These are phyloP conservation scores for Brotula barbata DNA, from an alignment of 2,797 vertebrate species.

Conservation along the genomic window DNA sequence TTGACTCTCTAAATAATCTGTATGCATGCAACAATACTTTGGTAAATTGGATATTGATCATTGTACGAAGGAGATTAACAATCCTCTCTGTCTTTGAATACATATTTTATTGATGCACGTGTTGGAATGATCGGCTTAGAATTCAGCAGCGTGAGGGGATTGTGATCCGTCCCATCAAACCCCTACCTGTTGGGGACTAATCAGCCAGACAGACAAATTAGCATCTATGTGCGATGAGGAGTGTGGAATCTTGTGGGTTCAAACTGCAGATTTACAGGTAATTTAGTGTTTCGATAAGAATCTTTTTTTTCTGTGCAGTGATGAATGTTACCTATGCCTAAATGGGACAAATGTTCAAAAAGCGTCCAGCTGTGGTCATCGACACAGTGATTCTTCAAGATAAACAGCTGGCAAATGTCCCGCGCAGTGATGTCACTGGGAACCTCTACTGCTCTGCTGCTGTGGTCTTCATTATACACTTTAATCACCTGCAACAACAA, in stretches of 20 bases:
- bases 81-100: constrained; percentile 4
- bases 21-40: background rate
- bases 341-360: constrained; percentile 87
- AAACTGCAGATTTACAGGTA: background rate
- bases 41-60: too few species aligned
- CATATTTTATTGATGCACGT: background rate
- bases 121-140: background rate
- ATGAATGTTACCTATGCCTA: constrained; percentile 86
- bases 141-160: too few species aligned
- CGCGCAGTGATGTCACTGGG: constrained; percentile 90
- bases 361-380: constrained; percentile 97
- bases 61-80: constrained; percentile 4
- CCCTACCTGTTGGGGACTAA: background rate
- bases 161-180: too few species aligned
- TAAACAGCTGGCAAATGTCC: constrained; percentile 93
- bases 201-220: too few species aligned
- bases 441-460: constrained; percentile 91
- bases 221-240: too few species aligned
- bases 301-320: too few species aligned
- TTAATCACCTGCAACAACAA: constrained; percentile 88
- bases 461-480: constrained; percentile 95
- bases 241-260: background rate
- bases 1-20: background rate
- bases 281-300: too few species aligned
- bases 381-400: constrained; percentile 93